Evolutionary conservation across 2,113 vertebrate species (phyloP).

Genomic region (Dasyprocta punctata): DNA sequence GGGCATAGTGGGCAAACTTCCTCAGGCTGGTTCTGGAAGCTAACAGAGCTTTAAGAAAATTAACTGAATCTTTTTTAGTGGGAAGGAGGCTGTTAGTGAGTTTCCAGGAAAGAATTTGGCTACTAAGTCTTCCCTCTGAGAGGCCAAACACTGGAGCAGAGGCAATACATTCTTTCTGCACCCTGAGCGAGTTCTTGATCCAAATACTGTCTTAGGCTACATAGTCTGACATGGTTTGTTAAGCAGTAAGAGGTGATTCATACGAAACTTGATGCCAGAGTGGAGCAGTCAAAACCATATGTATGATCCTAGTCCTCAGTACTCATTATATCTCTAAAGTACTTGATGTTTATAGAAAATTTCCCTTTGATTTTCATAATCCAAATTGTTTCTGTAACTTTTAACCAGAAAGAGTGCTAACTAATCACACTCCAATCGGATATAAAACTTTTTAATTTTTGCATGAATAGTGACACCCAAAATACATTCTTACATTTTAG

Average conservation of each 20-base stretch:
- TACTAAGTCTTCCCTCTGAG: background rate
- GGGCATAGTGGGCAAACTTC: background rate
- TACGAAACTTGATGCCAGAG: background rate
- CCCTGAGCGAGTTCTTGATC: background rate
- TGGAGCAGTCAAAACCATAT: background rate
- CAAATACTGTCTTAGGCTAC: too few species aligned
- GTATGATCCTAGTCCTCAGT: background rate
- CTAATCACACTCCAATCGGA: background rate
- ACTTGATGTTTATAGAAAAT: background rate
- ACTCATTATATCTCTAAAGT: background rate
- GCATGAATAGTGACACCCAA: background rate
- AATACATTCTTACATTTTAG: background rate
- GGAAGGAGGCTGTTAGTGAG: background rate
- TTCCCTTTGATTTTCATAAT: background rate
- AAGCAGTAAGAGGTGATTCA: background rate
- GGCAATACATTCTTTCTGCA: background rate
- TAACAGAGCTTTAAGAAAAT: background rate
- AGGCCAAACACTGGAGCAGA: background rate
- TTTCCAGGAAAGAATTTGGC: background rate
- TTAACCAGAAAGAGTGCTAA: background rate
- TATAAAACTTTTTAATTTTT: background rate
- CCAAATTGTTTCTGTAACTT: background rate
- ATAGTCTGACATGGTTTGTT: background rate
- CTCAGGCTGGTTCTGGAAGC: background rate
- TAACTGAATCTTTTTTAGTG: accelerated